Percentiles rank a stretch among this genome's conserved stretches.
These are phyloP conservation scores for Hyposoter didymator DNA, from an alignment of 2,888 invertebrate genomes.

Conservation along the genomic window DNA sequence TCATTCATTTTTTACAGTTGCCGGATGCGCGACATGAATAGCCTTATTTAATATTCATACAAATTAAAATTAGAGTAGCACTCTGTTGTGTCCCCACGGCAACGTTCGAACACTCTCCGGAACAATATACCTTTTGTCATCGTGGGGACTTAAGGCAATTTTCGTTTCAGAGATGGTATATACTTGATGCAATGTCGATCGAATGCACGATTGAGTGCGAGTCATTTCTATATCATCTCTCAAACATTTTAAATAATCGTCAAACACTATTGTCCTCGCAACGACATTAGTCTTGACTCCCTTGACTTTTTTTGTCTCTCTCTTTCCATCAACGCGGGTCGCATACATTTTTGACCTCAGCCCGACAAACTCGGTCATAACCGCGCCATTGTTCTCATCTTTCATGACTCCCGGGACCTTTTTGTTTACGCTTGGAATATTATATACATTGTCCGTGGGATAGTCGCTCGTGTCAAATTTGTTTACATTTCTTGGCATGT, in stretches of 20 bases:
- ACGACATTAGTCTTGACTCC: not conserved
- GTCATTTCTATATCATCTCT: too few species aligned
- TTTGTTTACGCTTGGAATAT: not conserved
- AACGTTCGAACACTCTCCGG: not conserved
- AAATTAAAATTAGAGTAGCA: too few species aligned
- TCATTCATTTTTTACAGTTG: too few species aligned
- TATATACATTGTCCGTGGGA: conserved; percentile 18
- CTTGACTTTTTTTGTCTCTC: not conserved
- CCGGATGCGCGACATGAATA: too few species aligned
- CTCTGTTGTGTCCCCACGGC: too few species aligned
- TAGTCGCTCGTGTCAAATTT: conserved; percentile 13
- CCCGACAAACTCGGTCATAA: not conserved
- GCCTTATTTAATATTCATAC: too few species aligned
- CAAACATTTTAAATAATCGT: not conserved
- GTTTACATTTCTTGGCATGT: conserved; percentile 64
- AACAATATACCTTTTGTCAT: not conserved
- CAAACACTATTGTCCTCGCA: not conserved
- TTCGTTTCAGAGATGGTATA: not conserved
- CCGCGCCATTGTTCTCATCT: conserved; percentile 3
- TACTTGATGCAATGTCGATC: not conserved
- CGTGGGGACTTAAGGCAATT: not conserved
- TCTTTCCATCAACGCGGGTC: not conserved
- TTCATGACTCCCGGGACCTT: not conserved
- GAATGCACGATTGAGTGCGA: not conserved
- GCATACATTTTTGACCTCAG: not conserved